Evolutionary conservation across 2,888 invertebrate genomes (phyloP).

Genomic region (Podabrus alpinus): DNA sequence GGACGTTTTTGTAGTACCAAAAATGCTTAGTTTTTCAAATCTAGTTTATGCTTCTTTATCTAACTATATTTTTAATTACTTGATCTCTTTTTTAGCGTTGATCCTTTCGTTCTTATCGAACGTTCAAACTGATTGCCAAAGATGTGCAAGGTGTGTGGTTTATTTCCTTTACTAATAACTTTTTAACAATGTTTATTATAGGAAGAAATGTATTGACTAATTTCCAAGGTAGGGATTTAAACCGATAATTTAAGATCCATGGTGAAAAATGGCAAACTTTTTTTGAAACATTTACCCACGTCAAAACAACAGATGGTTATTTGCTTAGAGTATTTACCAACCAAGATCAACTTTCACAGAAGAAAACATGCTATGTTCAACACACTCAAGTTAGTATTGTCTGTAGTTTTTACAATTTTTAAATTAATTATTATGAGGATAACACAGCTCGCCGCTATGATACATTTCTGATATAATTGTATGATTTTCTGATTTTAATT

Average conservation of each 20-base stretch:
- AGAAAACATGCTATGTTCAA: conserved; percentile 99
- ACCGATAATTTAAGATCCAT: conserved; percentile 97
- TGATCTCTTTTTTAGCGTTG: conserved; percentile 70
- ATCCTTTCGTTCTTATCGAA: conserved; percentile 99
- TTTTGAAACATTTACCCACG: conserved; percentile 96
- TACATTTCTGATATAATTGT: conserved; percentile 38
- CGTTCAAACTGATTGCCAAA: conserved; percentile 96
- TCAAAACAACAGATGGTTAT: conserved; percentile 97
- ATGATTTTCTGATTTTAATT: conserved; percentile 19
- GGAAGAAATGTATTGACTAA: too few species aligned
- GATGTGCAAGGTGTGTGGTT: conserved; percentile 82
- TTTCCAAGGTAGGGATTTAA: conserved; percentile 90
- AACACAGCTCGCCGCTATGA: conserved; percentile 43
- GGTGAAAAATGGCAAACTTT: conserved; percentile 99
- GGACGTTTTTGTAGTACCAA: background rate
- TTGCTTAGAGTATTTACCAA: conserved; percentile 95
- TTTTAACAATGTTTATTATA: too few species aligned
- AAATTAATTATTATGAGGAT: conserved; percentile 56
- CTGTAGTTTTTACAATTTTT: background rate
- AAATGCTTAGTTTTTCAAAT: background rate
- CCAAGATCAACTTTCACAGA: conserved; percentile 90
- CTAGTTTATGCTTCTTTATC: background rate
- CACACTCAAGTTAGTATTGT: conserved; percentile 88
- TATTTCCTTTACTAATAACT: too few species aligned
- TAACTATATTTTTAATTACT: background rate